Evolutionary conservation across 1,140 invertebrate genomes (phyloP).

Genomic region (Lethrus apterus): DNA sequence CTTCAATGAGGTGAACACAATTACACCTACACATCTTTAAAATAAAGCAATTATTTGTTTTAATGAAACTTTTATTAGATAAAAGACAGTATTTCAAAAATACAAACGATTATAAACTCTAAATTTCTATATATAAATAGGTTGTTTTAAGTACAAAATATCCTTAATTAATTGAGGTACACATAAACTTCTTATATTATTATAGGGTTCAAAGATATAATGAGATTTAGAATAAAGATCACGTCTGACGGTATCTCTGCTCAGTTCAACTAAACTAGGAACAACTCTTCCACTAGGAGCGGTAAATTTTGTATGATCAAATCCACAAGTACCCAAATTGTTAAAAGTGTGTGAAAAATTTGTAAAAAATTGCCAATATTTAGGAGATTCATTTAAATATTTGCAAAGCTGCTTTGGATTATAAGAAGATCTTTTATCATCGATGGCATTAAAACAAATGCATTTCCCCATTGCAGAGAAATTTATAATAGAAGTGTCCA

Average conservation of each 20-base stretch:
- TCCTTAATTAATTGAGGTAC: neutral
- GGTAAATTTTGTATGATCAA: neutral
- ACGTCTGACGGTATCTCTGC: neutral
- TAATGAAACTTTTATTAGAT: no score
- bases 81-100: no score
- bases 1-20: no score
- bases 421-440: neutral
- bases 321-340: neutral
- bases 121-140: no score
- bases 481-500: no score
- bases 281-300: neutral
- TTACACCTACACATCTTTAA: no score
- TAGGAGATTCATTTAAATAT: no score
- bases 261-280: slow-evolving; percentile 3
- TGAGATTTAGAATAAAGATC: neutral
- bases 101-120: no score
- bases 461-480: neutral
- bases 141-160: slow-evolving; percentile 7
- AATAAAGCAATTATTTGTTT: no score
- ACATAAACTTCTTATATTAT: neutral
- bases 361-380: no score
- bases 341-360: slow-evolving; percentile 1
- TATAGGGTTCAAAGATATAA: slow-evolving; percentile 1
- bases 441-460: slow-evolving; percentile 6
- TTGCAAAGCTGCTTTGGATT: slow-evolving; percentile 3